Evolutionary conservation across 1,140 invertebrate species (phyloP).

Genomic region (Drosophila nebulosa): DNA sequence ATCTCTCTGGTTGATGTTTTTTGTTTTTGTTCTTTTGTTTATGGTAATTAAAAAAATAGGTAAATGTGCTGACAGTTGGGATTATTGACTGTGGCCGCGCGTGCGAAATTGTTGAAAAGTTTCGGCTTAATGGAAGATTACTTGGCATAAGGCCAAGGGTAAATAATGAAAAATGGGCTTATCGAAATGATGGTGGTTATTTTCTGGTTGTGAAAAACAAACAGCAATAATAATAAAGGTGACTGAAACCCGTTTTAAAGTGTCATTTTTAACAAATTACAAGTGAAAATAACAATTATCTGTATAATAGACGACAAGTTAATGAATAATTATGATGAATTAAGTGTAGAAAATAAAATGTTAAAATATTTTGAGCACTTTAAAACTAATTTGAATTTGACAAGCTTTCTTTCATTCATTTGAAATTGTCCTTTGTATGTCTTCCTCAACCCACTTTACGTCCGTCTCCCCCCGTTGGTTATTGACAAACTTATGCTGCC

Average conservation of each 20-base stretch:
- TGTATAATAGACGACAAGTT: not conserved
- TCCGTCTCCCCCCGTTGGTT: conserved; percentile 26
- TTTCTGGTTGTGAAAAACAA: not conserved
- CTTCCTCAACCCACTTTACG: not conserved
- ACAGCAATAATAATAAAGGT: not conserved
- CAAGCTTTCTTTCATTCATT: conserved; percentile 18
- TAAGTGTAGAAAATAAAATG: not conserved
- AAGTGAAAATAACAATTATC: not conserved
- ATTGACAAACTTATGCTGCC: conserved; percentile 22
- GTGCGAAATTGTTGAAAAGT: conserved; percentile 52
- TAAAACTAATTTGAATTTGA: not conserved
- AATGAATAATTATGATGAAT: not conserved
- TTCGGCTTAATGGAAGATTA: conserved; percentile 53
- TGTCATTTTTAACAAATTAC: not conserved
- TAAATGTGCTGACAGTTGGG: conserved; percentile 52
- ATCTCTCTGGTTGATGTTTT: not conserved
- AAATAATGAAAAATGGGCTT: conserved; percentile 45
- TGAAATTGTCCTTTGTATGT: not conserved
- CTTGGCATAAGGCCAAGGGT: conserved; percentile 40
- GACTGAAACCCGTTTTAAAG: not conserved
- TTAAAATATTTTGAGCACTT: not conserved
- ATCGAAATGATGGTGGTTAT: conserved; percentile 27
- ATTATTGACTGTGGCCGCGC: conserved; percentile 48
- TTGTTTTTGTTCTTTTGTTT: conserved; percentile 38
- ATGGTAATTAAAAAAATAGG: conserved; percentile 70